These are phyloP conservation scores for Lepisosteus osseus DNA, from an alignment of 2,113 vertebrate genomes.

Conservation along the genomic window DNA sequence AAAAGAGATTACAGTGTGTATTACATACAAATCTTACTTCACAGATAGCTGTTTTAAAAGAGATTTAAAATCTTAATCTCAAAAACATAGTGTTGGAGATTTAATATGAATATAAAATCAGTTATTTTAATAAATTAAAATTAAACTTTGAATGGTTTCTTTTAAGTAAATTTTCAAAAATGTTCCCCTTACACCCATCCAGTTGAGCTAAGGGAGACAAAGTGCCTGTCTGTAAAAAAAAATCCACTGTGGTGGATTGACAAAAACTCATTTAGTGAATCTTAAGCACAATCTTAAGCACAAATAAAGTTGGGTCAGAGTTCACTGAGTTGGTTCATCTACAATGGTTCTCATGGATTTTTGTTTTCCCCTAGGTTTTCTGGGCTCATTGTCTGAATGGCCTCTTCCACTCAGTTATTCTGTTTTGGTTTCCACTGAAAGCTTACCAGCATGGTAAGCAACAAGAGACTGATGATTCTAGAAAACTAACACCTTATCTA, in stretches of 20 bases:
- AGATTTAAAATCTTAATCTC: too few species aligned
- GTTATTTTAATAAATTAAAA: too few species aligned
- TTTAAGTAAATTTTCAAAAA: too few species aligned
- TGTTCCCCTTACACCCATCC: too few species aligned
- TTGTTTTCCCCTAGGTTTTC: conserved; percentile 89
- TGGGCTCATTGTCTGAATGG: conserved; percentile 99
- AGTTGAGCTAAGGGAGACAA: conserved; percentile 72
- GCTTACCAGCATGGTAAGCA: conserved; percentile 94
- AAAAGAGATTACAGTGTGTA: too few species aligned
- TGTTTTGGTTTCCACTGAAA: conserved; percentile 98
- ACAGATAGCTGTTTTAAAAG: too few species aligned
- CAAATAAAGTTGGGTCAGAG: conserved; percentile 85
- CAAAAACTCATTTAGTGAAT: conserved; percentile 92
- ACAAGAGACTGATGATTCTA: conserved; percentile 28
- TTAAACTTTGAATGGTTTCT: too few species aligned
- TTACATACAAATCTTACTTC: too few species aligned
- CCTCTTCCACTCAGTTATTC: conserved; percentile 98
- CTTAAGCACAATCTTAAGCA: conserved; percentile 74
- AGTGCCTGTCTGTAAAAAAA: conserved; percentile 80
- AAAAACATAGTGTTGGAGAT: too few species aligned
- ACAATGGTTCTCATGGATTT: conserved; percentile 85
- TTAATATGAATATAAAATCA: too few species aligned
- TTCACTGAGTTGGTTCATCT: conserved; percentile 81
- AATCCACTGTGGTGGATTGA: conserved; percentile 76
- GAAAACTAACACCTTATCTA: conserved; percentile 32